Base-by-base conservation (phyloP, 2,113 vertebrate genomes). In the Anguilla japonica region DNA sequence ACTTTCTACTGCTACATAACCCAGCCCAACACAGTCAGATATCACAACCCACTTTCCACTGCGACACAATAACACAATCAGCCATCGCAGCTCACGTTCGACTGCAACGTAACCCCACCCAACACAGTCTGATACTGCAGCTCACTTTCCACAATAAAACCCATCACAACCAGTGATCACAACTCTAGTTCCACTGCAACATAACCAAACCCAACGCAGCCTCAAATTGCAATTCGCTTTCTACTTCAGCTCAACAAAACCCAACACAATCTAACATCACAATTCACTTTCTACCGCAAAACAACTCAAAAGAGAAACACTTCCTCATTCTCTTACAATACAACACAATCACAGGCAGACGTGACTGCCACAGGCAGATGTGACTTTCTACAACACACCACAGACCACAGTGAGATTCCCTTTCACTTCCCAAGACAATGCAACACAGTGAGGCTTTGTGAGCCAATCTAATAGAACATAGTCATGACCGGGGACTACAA, bases 371-470 rank as follows among this genome's bases (percentile, higher is more conserved):
- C 50, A 22, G 20, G 22, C 18, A 63, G 60, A 63, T 9, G 11
- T 53, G 50, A 26, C 18, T 26, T 67, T 26, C 60, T 26, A 22
- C 60, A 67, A 67, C 60, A 26, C 60, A 67, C 60, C 60, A 67
- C 22, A 67, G 60, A 53, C 50, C 9, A 53, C 50, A 22, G 60
- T 26, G 60, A 67, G 60, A 67, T 85, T 41, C 71, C 39, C n/a
- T 79, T 63, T 88, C 60, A 84, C 79, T 86, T 84, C 78, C 67
- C 56, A 60, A 63, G 7, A 84, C 39, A 84, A 40, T 16, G 2
- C 39, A 67, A 3, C 40, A 11, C 83, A 71, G 29, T 26, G 34
- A 71, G 60, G 41, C 60, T 15, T 41, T 41, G 40, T 80, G 79
- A 41, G 15, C n/a, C 39, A 41, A 41, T 41, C 39, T 18, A 41